Evolutionary conservation across 2,888 invertebrate species (phyloP).

Genomic region (Acanthosepion pharaonis): DNA sequence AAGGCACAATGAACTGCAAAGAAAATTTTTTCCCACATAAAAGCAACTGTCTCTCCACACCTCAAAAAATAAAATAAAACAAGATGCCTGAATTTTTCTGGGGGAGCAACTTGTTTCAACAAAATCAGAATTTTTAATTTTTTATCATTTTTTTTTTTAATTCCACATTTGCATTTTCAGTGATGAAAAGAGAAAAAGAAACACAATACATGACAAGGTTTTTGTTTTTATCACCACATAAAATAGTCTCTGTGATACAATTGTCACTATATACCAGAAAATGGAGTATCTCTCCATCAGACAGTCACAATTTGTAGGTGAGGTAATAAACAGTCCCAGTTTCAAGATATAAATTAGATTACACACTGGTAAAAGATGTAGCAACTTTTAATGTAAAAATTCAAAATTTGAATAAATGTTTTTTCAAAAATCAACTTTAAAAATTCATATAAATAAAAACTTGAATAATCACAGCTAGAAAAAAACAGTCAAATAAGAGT

Average conservation of each 20-base stretch:
- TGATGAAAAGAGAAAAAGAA: background rate
- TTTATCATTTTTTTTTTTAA: background rate
- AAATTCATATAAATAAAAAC: background rate
- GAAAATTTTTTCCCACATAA: background rate
- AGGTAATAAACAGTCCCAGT: background rate
- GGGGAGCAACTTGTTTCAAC: background rate
- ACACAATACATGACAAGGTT: background rate
- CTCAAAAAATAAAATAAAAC: background rate
- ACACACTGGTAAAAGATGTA: background rate
- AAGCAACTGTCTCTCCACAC: background rate
- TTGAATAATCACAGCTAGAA: background rate
- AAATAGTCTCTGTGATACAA: background rate
- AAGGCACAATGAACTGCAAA: background rate
- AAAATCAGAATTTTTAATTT: background rate
- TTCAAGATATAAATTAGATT: background rate
- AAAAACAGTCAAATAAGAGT: background rate
- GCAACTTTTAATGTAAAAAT: background rate
- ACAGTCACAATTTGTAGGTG: background rate
- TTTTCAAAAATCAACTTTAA: background rate
- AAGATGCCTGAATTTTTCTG: background rate
- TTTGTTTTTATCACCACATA: background rate
- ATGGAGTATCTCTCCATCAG: conserved; percentile 14
- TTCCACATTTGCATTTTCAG: no score
- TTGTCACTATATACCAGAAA: background rate
- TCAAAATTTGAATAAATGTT: background rate